Conservation (phyloP, 2,888 invertebrate genomes). For the Melinopterus prodromus region DNA sequence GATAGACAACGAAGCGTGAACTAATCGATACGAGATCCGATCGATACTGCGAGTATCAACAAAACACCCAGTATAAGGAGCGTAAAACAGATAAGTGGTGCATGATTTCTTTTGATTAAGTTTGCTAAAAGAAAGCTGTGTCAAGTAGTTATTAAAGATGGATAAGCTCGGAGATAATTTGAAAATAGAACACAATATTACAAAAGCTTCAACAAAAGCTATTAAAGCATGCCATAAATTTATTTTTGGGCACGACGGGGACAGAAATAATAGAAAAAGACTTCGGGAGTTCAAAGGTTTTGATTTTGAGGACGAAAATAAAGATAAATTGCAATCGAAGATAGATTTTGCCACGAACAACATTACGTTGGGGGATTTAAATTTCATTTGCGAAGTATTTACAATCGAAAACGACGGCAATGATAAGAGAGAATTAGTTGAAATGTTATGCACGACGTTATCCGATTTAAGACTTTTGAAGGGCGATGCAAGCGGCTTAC, state of each 20-base stretch:
- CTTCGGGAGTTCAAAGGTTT: constrained; percentile 27
- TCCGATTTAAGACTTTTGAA: neutral
- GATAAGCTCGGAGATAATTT: too few species aligned
- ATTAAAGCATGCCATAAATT: constrained; percentile 16
- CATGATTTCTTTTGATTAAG: too few species aligned
- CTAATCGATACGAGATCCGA: too few species aligned
- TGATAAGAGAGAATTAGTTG: neutral
- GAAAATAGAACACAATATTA: constrained; percentile 6
- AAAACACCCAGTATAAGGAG: too few species aligned
- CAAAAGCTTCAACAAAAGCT: constrained; percentile 8
- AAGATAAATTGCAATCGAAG: neutral
- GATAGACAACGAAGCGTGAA: too few species aligned
- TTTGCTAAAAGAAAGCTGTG: too few species aligned
- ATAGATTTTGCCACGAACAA: constrained; percentile 1
- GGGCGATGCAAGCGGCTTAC: neutral
- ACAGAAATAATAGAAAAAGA: constrained; percentile 15
- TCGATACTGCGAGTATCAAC: too few species aligned
- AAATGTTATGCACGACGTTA: constrained; percentile 6
- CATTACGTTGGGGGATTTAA: constrained; percentile 5
- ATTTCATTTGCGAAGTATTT: constrained; percentile 5
- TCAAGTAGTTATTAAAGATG: too few species aligned
- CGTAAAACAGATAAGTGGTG: too few species aligned
- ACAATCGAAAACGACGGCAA: neutral
- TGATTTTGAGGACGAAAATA: constrained; percentile 20
- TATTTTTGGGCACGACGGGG: constrained; percentile 5